Evolutionary conservation across 1,140 invertebrate species (phyloP).

Genomic region (Helicoverpa armigera): DNA sequence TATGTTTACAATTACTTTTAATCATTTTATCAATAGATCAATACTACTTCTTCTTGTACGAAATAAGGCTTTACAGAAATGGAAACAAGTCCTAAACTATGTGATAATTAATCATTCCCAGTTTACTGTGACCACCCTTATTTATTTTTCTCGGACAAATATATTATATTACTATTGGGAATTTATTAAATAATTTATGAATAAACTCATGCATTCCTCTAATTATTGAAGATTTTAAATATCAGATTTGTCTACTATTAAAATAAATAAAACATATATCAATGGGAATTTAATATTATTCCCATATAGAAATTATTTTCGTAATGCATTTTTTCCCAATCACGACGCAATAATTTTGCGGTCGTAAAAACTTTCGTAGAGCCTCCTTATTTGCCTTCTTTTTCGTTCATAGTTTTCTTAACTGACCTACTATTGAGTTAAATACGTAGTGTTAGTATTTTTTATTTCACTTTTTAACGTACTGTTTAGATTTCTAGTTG

Average conservation of each 20-base stretch:
- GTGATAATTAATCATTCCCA: constrained; percentile 31
- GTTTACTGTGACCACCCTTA: background rate
- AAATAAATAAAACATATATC: background rate
- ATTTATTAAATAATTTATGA: background rate
- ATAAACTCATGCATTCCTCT: background rate
- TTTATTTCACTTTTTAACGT: too few species aligned
- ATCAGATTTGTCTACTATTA: background rate
- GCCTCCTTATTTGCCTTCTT: too few species aligned
- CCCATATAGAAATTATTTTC: background rate
- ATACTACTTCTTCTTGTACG: constrained; percentile 1
- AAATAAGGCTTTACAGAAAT: background rate
- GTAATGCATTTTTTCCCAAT: background rate
- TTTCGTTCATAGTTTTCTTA: too few species aligned
- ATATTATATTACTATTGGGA: background rate
- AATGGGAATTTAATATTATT: background rate
- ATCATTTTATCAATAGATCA: background rate
- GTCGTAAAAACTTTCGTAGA: background rate
- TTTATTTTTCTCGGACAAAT: constrained; percentile 2
- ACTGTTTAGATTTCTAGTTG: too few species aligned
- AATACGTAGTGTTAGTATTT: too few species aligned
- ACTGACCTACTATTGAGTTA: too few species aligned
- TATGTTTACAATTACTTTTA: too few species aligned
- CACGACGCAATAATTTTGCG: constrained; percentile 16
- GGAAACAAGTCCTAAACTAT: constrained; percentile 33
- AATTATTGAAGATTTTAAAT: too few species aligned